Percentiles rank a stretch among this genome's conserved stretches.
Evolutionary conservation across 2,113 vertebrate genomes (phyloP).

Genomic region (Bos taurus): DNA sequence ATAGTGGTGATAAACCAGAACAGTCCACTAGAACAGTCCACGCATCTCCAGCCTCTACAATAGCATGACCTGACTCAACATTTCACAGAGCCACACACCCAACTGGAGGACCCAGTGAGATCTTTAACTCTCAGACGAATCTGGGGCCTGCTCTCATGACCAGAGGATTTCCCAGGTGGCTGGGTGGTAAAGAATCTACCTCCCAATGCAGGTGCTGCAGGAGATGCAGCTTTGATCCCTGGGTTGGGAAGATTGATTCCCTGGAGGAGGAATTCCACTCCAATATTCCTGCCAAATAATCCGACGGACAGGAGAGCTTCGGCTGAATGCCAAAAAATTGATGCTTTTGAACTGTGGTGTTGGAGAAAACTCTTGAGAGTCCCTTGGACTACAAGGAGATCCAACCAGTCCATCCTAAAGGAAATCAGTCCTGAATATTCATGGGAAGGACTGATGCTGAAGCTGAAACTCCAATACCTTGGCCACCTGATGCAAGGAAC

Average conservation of each 20-base stretch:
- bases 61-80: conserved; percentile 2
- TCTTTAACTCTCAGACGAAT: not conserved
- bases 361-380: not conserved
- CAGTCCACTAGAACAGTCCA: conserved; percentile 12
- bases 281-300: not conserved
- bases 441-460: not conserved
- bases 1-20: conserved; percentile 1
- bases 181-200: not conserved
- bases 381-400: not conserved
- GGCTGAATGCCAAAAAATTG: not conserved
- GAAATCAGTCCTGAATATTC: not conserved
- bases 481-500: not conserved
- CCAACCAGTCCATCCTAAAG: not conserved
- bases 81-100: not conserved
- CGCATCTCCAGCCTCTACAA: not conserved
- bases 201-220: not conserved
- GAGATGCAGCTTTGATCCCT: not conserved
- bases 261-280: not conserved
- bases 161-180: not conserved
- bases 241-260: not conserved
- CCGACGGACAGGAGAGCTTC: not conserved
- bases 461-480: not conserved
- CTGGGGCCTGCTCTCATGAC: not conserved
- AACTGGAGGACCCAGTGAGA: not conserved
- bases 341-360: not conserved